Evolutionary conservation across 2,888 invertebrate genomes (phyloP), one percentile per base, ranked within the genome.

Genomic region (Cephus pulcher): DNA sequence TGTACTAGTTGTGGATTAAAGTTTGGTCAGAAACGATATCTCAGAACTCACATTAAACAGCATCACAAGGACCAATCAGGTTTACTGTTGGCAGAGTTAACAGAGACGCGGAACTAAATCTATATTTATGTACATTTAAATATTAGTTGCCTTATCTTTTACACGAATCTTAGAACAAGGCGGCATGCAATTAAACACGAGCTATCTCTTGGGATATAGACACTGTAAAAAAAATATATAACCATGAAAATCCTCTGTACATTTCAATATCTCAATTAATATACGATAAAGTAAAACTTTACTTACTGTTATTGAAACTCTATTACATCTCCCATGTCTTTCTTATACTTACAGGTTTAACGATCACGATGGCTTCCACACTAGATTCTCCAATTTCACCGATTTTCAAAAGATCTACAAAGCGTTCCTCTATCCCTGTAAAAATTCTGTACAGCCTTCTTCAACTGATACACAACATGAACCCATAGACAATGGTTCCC

Each of bases 1-100:
- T 93, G 93, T 83, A 84, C 86, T 1, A 83, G 87, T 33, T 94
- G 94, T 84, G 87, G 86, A 0, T 86, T 86, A 56, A 85, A 86
- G 34, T 93, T 93, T 85, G 91, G 92, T 56, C 93, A 93, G 86
- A 86, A 86, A 78, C 87, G 93, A 37, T 93, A 93, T 86, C 85
- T 93, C 34, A 91, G 90, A 78, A 92, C 90, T 78, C 93, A 93
- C 84, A 83, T 91, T 81, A 82, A 85, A 35, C 91, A 82, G 30
- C 82, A 82, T 75, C 86, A 87, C 75, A 80, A 80, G 73, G 80
- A 79, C 33, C 74, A 79, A 40, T 73, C 74, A 30, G 75, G 74
- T 76, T 77, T 76, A 73, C 74, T 84, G 35, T 73, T 84, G 15
- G 76, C 77, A 34, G 84, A 84, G 34, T 68, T 83, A 34, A 68